phyloP scores from a whole-genome alignment of 2,797 vertebrate genomes.

The Peromyscus eremicus region DNA sequence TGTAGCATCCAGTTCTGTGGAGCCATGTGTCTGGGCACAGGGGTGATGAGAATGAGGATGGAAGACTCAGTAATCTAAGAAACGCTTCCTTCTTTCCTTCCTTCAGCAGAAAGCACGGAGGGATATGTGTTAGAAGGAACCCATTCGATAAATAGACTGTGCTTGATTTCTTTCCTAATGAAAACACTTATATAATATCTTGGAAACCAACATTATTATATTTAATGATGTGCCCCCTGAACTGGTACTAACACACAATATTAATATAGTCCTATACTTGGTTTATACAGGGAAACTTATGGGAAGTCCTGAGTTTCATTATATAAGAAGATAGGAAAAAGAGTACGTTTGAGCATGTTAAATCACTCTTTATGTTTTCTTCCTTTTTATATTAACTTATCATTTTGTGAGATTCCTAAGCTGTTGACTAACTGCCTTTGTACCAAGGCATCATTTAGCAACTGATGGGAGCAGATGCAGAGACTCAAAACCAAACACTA shows the following conservation, averaged over 20 bases:
- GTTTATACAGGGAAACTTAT: constrained; percentile 80
- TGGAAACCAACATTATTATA: constrained; percentile 82
- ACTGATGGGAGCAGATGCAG: not conserved
- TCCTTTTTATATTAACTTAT: constrained; percentile 40
- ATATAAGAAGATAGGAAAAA: constrained; percentile 73
- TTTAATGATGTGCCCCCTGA: constrained; percentile 81
- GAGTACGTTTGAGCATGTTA: constrained; percentile 13
- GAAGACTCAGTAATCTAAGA: constrained; percentile 79
- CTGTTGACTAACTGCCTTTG: constrained; percentile 72
- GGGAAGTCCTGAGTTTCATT: constrained; percentile 76
- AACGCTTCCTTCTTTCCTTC: constrained; percentile 81
- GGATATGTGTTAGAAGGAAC: constrained; percentile 77
- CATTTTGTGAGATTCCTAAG: constrained; percentile 71
- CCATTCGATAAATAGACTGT: constrained; percentile 71
- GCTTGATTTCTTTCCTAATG: constrained; percentile 56
- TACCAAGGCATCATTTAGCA: not conserved
- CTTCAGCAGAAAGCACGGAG: constrained; percentile 79
- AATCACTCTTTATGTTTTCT: constrained; percentile 29
- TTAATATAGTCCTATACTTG: constrained; percentile 83
- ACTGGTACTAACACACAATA: constrained; percentile 83
- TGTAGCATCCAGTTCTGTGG: constrained; percentile 80
- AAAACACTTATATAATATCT: constrained; percentile 79
- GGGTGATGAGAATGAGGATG: constrained; percentile 72
- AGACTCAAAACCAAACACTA: not conserved
- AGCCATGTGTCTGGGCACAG: constrained; percentile 58